A percentile compares a stretch with the other conserved stretches of the same genome.
Conservation (phyloP, 2,797 vertebrate species). For the Tenualosa ilisha region DNA sequence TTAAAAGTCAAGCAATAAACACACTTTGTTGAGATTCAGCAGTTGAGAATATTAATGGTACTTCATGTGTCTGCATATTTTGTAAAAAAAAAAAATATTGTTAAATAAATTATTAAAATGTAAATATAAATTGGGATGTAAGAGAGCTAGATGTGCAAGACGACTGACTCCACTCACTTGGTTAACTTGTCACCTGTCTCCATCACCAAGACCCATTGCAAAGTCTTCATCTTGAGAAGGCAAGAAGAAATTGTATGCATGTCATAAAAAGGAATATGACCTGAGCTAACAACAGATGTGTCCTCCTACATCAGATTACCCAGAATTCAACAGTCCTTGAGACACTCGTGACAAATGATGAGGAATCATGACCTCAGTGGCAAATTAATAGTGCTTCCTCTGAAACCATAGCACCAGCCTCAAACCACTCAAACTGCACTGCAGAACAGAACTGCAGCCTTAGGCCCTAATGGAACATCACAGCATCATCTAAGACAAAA, state of each 20-base stretch:
- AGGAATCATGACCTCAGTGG: not conserved
- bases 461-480: not conserved
- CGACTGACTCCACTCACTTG: too few relatives aligned
- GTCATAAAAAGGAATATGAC: not conserved
- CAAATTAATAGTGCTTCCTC: not conserved
- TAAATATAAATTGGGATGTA: not conserved
- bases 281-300: not conserved
- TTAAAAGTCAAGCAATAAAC: not conserved
- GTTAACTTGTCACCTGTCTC: too few relatives aligned
- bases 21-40: not conserved
- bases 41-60: not conserved
- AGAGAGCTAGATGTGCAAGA: too few relatives aligned
- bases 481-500: not conserved
- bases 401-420: not conserved
- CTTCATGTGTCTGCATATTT: not conserved
- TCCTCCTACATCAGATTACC: not conserved
- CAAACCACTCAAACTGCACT: not conserved
- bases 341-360: not conserved
- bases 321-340: not conserved
- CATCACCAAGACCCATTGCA: not conserved
- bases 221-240: too few relatives aligned
- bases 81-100: too few relatives aligned
- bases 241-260: not conserved
- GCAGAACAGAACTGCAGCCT: not conserved
- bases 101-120: too few relatives aligned